A percentile compares a stretch with the other conserved stretches of the same genome.
Conservation (phyloP, 2,113 vertebrate genomes). For the Eublepharis macularius region DNA sequence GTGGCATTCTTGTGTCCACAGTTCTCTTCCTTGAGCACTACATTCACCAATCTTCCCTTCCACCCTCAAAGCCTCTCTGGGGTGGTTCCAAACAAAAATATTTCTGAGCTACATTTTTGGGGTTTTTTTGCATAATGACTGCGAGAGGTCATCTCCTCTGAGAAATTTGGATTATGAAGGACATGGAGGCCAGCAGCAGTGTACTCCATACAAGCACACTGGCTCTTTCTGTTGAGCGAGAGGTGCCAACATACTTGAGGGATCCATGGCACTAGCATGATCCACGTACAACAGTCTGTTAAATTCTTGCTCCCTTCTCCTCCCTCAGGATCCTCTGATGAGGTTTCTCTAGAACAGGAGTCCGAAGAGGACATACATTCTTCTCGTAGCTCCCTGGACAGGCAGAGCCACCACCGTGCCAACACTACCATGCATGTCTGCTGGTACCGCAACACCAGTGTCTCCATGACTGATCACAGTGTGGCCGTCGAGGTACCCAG, state of each 20-base stretch:
- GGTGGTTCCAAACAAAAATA: neutral
- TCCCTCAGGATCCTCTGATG: conserved; percentile 86
- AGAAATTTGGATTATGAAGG: neutral
- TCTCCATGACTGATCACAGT: conserved; percentile 94
- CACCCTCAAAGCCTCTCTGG: neutral
- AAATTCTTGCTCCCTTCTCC: conserved; percentile 53
- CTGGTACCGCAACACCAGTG: conserved; percentile 95
- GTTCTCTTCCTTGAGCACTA: neutral
- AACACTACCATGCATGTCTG: conserved; percentile 95
- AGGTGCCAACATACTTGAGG: neutral
- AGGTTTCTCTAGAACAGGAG: conserved; percentile 88
- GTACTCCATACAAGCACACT: neutral
- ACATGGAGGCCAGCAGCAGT: neutral
- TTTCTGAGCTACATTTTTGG: neutral
- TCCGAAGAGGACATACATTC: conserved; percentile 86
- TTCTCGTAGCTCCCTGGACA: conserved; percentile 83
- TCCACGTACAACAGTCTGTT: conserved; percentile 7
- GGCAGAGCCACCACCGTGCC: conserved; percentile 87
- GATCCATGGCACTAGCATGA: conserved; percentile 13
- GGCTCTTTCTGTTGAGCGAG: neutral
- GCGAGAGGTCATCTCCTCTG: neutral
- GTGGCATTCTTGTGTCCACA: neutral
- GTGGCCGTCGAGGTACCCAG: conserved; percentile 89
- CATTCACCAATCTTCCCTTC: neutral
- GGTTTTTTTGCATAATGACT: neutral